Evolutionary conservation across 2,888 invertebrate species (phyloP).

Genomic region (Nezara viridula): DNA sequence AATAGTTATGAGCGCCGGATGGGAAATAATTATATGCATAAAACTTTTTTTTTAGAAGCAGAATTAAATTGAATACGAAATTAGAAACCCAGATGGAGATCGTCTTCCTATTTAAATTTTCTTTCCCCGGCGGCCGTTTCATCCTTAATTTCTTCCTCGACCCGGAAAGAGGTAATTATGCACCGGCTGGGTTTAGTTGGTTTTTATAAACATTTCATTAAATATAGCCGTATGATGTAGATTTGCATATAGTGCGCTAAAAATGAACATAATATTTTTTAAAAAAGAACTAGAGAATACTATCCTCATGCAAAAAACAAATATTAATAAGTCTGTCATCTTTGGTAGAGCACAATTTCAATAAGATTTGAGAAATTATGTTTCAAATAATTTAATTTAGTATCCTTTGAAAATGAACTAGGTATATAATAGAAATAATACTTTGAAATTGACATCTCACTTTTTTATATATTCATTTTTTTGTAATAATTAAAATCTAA

Average conservation of each 20-base stretch:
- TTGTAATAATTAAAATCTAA: no score
- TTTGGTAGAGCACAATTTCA: no score
- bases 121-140: neutral
- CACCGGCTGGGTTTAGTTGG: neutral
- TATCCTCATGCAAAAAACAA: no score
- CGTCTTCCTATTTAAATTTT: constrained; percentile 27
- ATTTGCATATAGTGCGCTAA: neutral
- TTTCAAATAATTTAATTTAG: no score
- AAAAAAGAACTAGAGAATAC: no score
- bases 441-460: no score
- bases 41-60: neutral
- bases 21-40: neutral
- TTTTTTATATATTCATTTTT: no score
- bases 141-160: neutral
- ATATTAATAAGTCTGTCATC: no score
- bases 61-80: neutral
- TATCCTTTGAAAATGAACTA: no score
- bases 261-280: neutral
- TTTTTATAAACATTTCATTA: neutral
- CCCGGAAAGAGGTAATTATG: neutral
- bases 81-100: neutral
- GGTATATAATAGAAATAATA: no score
- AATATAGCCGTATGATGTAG: neutral
- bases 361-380: no score
- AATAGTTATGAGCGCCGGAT: neutral